A percentile compares a stretch with the other conserved stretches of the same genome.
Evolutionary conservation across 2,797 vertebrate species (phyloP).

Genomic region (Acanthis flammea): DNA sequence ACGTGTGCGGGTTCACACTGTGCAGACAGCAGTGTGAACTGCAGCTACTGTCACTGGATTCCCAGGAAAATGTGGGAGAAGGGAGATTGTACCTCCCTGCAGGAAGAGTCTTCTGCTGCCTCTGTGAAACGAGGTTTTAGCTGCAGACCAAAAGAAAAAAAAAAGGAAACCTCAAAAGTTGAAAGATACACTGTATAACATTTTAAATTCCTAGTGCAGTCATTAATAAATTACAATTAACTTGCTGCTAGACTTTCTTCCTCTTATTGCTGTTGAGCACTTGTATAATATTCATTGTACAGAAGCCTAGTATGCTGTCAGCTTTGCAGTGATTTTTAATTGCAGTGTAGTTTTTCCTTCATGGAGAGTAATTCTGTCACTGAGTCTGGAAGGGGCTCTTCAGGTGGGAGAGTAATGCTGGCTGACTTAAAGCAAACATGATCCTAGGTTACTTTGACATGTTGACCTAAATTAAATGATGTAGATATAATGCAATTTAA

Average conservation of each 20-base stretch:
- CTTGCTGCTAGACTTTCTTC: neutral
- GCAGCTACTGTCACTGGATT: neutral
- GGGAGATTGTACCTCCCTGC: neutral
- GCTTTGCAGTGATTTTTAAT: neutral
- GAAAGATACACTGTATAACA: neutral
- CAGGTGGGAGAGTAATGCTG: conserved; percentile 11
- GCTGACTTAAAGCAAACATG: conserved; percentile 34
- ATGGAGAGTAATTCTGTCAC: neutral
- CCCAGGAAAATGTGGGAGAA: neutral
- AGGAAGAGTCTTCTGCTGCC: neutral
- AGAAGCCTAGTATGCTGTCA: neutral
- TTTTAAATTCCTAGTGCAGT: neutral
- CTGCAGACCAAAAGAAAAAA: neutral
- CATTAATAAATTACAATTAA: neutral
- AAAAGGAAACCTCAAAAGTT: neutral
- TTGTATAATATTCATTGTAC: neutral
- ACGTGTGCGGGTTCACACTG: fast-evolving
- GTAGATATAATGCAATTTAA: conserved; percentile 66
- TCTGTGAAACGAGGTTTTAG: neutral
- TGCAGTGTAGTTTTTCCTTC: neutral
- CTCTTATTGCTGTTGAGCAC: neutral
- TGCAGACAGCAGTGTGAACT: neutral
- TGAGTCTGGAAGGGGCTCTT: neutral
- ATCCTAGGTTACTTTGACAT: conserved; percentile 49
- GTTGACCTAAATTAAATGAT: conserved; percentile 75